Evolutionary conservation across 2,113 vertebrate genomes (phyloP).

Genomic region (Gymnogyps californianus): DNA sequence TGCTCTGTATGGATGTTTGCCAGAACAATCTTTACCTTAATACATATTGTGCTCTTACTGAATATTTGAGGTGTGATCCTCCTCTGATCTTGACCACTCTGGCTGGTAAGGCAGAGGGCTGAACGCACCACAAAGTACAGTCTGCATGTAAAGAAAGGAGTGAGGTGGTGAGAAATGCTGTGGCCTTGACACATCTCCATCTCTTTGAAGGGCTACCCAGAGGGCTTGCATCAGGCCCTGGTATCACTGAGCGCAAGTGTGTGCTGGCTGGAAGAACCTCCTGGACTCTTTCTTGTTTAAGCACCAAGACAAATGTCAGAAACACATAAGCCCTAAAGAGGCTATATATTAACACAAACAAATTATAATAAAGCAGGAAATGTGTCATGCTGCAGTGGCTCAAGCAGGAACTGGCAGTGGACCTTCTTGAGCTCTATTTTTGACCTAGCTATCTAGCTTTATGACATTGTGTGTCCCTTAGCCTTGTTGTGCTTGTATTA

Average conservation of each 20-base stretch:
- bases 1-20: not conserved
- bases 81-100: not conserved
- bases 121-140: too few species aligned
- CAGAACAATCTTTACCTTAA: not conserved
- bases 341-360: not conserved
- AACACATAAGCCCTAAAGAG: not conserved
- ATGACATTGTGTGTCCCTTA: not conserved
- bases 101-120: not conserved
- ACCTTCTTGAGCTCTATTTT: not conserved
- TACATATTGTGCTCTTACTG: not conserved
- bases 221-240: not conserved
- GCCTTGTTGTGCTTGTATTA: not conserved
- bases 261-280: not conserved
- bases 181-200: not conserved
- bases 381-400: not conserved
- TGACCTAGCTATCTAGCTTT: not conserved
- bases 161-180: not conserved
- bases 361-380: not conserved
- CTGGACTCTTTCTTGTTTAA: not conserved
- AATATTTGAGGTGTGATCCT: not conserved
- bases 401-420: not conserved
- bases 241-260: fast-evolving
- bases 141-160: not conserved
- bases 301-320: not conserved
- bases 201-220: not conserved